Conservation (phyloP, 2,888 invertebrate species). For the Saturnia pavonia region DNA sequence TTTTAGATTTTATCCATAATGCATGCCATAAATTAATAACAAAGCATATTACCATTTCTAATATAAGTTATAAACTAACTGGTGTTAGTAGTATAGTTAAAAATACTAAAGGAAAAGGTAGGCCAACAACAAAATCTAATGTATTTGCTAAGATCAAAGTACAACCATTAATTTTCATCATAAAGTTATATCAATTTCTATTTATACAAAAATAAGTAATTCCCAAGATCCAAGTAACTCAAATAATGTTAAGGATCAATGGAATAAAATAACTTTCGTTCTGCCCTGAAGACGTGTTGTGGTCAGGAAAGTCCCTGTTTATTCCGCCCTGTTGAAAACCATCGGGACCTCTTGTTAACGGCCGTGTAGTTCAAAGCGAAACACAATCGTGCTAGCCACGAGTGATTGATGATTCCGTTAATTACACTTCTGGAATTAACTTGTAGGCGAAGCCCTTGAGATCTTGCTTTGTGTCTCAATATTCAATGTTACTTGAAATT, state of each 20-base stretch:
- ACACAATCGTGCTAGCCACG: slow-evolving; percentile 2
- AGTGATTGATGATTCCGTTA: slow-evolving; percentile 10
- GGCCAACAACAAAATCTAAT: background rate
- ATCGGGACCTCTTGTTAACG: slow-evolving; percentile 21
- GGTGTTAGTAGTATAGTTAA: no score
- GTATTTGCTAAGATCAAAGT: background rate
- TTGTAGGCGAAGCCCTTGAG: background rate
- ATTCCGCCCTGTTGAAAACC: slow-evolving; percentile 1
- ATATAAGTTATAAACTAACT: no score
- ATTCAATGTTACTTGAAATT: background rate
- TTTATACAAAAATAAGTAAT: background rate
- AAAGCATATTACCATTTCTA: no score
- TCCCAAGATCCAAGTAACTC: background rate
- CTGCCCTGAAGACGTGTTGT: slow-evolving; percentile 3
- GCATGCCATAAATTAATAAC: no score
- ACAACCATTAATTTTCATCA: background rate
- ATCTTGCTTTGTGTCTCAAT: background rate
- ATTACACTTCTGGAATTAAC: slow-evolving; percentile 10
- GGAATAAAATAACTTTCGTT: background rate
- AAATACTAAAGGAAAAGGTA: no score
- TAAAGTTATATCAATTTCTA: background rate
- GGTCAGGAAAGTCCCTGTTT: background rate
- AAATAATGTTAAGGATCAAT: slow-evolving; percentile 5
- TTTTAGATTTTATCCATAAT: no score
- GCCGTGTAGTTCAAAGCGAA: background rate